These are phyloP conservation scores for Tursiops truncatus DNA, from an alignment of 2,113 vertebrate species.

Conservation along the genomic window DNA sequence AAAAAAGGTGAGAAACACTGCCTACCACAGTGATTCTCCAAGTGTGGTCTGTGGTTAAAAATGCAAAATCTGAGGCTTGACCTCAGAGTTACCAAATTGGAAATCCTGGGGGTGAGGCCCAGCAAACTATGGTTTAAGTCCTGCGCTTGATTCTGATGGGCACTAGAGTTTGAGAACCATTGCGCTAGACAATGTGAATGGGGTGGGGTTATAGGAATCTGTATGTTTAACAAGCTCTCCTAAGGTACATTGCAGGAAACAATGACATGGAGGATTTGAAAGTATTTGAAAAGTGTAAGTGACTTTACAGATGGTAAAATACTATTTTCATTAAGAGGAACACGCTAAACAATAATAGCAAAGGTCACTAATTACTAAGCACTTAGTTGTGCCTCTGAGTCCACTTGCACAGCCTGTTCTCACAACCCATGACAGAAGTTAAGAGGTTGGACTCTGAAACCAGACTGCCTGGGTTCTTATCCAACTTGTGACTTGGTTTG, in stretches of 20 bases:
- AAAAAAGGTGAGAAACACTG: neutral
- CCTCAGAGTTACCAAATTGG: neutral
- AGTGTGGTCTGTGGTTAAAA: neutral
- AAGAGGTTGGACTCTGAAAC: neutral
- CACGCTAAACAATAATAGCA: conserved; percentile 34
- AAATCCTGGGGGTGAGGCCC: neutral
- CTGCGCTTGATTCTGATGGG: neutral
- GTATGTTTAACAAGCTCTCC: neutral
- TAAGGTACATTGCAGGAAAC: neutral
- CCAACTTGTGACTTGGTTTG: neutral
- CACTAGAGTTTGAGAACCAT: neutral
- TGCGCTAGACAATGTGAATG: neutral
- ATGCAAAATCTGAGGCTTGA: neutral
- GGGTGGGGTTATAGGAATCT: neutral
- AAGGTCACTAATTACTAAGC: conserved; percentile 45
- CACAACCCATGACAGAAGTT: neutral
- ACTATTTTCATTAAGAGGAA: conserved; percentile 46
- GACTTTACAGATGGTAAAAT: conserved; percentile 45
- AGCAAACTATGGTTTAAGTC: neutral
- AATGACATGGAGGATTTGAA: neutral
- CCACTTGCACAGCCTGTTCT: neutral
- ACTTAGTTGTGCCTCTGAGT: neutral
- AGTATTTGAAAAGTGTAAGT: conserved; percentile 34
- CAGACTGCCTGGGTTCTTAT: neutral
- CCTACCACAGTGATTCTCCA: neutral